These are phyloP conservation scores for Condylostylus longicornis DNA, from an alignment of 1,140 invertebrate species.

Conservation along the genomic window DNA sequence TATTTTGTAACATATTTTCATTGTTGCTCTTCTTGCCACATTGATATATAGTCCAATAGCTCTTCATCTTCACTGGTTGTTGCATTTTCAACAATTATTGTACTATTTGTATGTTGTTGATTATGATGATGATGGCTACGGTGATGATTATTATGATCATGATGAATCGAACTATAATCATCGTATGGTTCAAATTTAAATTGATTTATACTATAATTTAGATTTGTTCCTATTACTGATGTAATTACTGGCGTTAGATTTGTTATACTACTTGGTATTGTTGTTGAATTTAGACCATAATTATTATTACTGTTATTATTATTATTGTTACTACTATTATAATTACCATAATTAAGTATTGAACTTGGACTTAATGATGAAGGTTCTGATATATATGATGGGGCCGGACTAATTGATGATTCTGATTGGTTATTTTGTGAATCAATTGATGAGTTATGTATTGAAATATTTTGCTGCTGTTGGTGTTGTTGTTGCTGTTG, in stretches of 20 bases:
- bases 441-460: too few relatives aligned
- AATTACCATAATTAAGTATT: constrained; percentile 21
- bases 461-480: too few relatives aligned
- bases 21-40: constrained; percentile 70
- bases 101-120: constrained; percentile 2
- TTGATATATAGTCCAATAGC: constrained; percentile 73
- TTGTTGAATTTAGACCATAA: constrained; percentile 1
- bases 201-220: too few relatives aligned
- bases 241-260: too few relatives aligned
- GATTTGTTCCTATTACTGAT: too few relatives aligned
- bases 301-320: constrained; percentile 4
- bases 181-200: constrained; percentile 43
- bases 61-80: constrained; percentile 64
- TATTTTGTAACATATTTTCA: too few relatives aligned
- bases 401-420: constrained; percentile 10
- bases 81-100: constrained; percentile 1
- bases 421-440: constrained; percentile 10
- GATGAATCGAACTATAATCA: constrained; percentile 54
- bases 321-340: constrained; percentile 12
- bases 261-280: too few relatives aligned
- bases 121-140: background rate
- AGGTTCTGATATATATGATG: constrained; percentile 5
- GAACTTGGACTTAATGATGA: constrained; percentile 4
- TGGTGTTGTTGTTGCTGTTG: constrained; percentile 12
- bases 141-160: background rate